Evolutionary conservation across 2,113 vertebrate genomes (phyloP).

Genomic region (Salvator merianae): DNA sequence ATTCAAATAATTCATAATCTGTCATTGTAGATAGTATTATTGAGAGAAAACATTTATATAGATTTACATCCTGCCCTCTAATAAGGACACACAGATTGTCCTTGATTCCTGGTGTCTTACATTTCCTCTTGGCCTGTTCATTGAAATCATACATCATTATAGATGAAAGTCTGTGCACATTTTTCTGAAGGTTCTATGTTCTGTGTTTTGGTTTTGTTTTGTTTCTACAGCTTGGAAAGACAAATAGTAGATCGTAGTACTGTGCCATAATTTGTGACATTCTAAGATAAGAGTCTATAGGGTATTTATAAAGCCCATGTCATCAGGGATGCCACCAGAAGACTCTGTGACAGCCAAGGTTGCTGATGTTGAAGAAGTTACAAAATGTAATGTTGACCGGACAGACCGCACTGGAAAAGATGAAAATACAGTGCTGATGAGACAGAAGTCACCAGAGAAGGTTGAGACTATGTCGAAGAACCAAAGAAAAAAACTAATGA

Average conservation of each 20-base stretch:
- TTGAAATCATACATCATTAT: neutral
- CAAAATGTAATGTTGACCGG: slow-evolving; percentile 7
- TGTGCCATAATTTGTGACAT: neutral
- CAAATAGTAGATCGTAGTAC: neutral
- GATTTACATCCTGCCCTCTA: too few species aligned
- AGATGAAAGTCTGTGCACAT: neutral
- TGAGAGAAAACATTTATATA: too few species aligned
- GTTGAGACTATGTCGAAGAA: slow-evolving; percentile 82
- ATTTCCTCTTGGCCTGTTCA: neutral
- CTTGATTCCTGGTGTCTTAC: neutral
- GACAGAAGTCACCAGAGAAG: slow-evolving; percentile 38
- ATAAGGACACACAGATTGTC: too few species aligned
- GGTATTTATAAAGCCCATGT: slow-evolving; percentile 48
- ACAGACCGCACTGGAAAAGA: slow-evolving; percentile 31
- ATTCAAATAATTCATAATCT: too few species aligned
- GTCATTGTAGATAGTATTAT: too few species aligned
- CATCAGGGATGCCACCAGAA: slow-evolving; percentile 39
- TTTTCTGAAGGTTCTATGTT: neutral
- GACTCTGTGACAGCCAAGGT: slow-evolving; percentile 23
- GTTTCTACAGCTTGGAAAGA: neutral
- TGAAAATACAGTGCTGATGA: neutral
- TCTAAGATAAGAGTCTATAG: slow-evolving; percentile 5
- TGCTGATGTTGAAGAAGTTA: slow-evolving; percentile 39
- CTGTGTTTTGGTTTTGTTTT: neutral
- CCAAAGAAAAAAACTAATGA: slow-evolving; percentile 89